Evolutionary conservation across 2,888 invertebrate species (phyloP).

Genomic region (Dexiosoma caninum): DNA sequence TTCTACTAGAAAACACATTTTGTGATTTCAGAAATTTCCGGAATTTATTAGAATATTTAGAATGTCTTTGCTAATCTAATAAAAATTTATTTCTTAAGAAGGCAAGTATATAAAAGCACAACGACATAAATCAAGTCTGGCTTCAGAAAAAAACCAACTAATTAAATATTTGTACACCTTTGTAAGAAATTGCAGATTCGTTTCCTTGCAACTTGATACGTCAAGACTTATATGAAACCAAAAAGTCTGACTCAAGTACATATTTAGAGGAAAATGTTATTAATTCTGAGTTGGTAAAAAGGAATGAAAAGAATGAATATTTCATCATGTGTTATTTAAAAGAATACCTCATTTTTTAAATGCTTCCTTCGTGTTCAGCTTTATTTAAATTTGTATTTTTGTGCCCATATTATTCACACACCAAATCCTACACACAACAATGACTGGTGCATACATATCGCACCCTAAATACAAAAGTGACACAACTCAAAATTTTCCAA

Average conservation of each 20-base stretch:
- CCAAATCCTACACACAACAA: neutral
- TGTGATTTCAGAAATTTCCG: no score
- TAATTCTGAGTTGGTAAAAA: neutral
- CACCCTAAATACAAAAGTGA: no score
- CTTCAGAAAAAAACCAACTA: neutral
- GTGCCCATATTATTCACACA: neutral
- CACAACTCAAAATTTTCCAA: no score
- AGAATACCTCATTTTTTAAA: conserved; percentile 4
- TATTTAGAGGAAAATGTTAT: neutral
- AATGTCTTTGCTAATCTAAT: no score
- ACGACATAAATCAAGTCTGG: no score
- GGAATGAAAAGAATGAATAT: neutral
- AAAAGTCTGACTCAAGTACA: neutral
- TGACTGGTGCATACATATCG: no score
- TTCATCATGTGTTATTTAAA: conserved; percentile 13
- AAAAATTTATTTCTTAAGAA: no score
- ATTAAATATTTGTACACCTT: neutral
- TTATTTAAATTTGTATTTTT: neutral
- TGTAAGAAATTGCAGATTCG: no score
- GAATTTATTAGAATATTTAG: no score
- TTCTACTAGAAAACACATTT: no score
- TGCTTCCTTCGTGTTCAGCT: neutral
- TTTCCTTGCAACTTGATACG: neutral
- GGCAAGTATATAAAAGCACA: no score
- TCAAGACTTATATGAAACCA: neutral